Evolutionary conservation across 1,140 invertebrate genomes (phyloP).

Genomic region (Lucilia sericata): DNA sequence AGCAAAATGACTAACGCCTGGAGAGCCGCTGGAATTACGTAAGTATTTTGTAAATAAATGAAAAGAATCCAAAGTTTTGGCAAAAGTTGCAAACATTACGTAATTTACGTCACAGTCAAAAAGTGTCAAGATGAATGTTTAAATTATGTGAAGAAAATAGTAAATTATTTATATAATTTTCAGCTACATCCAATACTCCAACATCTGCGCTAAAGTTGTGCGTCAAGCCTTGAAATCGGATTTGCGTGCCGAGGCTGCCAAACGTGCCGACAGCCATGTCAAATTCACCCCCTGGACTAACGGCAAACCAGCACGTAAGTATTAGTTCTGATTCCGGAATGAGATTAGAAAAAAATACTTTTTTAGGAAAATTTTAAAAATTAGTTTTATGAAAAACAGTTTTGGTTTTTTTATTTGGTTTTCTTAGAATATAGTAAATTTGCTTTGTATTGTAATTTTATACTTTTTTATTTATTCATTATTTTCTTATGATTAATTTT

Average conservation of each 20-base stretch:
- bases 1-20: constrained; percentile 72
- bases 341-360: no score
- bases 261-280: constrained; percentile 80
- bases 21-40: constrained; percentile 76
- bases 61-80: constrained; percentile 4
- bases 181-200: constrained; percentile 94
- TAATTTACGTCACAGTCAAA: constrained; percentile 52
- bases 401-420: no score
- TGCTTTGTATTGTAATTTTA: background rate
- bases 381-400: background rate
- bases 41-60: constrained; percentile 59
- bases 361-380: background rate
- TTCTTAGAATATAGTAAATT: background rate
- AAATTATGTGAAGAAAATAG: background rate
- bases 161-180: constrained; percentile 55
- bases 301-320: constrained; percentile 86
- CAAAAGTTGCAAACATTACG: constrained; percentile 54
- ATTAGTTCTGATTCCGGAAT: background rate
- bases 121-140: background rate
- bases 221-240: constrained; percentile 83
- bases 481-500: constrained; percentile 43
- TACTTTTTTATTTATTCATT: constrained; percentile 28
- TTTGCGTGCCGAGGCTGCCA: constrained; percentile 77
- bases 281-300: constrained; percentile 88
- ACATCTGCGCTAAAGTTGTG: constrained; percentile 85